A percentile compares a stretch with the other conserved stretches of the same genome.
These are phyloP conservation scores for Mus pahari DNA, from an alignment of 2,113 vertebrate species.

Conservation along the genomic window DNA sequence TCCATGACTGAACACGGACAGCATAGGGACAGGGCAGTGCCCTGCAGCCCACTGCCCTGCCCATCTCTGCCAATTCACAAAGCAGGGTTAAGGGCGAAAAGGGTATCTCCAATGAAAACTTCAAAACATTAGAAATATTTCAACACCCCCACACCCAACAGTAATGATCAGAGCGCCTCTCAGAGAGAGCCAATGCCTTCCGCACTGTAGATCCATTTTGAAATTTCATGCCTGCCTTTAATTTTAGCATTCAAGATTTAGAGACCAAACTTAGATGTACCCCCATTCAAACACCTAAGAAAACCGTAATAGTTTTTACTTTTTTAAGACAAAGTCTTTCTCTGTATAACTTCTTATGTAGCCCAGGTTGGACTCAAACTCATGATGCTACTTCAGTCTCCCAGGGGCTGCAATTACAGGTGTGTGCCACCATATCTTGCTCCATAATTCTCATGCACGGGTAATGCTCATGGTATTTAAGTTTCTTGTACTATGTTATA, in stretches of 20 bases:
- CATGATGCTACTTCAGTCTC: background rate
- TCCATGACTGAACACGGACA: background rate
- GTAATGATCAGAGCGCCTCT: background rate
- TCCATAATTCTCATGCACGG: background rate
- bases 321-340: background rate
- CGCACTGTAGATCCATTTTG: background rate
- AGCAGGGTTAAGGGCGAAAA: background rate
- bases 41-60: background rate
- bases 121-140: background rate
- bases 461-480: background rate
- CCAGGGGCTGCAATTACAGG: background rate
- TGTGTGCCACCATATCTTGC: background rate
- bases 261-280: background rate
- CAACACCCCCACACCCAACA: background rate
- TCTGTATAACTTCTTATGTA: background rate
- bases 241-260: conserved; percentile 43
- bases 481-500: background rate
- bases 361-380: background rate
- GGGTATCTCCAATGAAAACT: background rate
- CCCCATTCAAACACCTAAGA: background rate
- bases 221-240: conserved; percentile 16
- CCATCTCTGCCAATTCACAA: background rate
- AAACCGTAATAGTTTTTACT: background rate
- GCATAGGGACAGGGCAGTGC: background rate
- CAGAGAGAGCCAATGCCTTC: background rate